These are phyloP conservation scores for Nineta flava DNA, from an alignment of 2,888 invertebrate species.

Conservation along the genomic window DNA sequence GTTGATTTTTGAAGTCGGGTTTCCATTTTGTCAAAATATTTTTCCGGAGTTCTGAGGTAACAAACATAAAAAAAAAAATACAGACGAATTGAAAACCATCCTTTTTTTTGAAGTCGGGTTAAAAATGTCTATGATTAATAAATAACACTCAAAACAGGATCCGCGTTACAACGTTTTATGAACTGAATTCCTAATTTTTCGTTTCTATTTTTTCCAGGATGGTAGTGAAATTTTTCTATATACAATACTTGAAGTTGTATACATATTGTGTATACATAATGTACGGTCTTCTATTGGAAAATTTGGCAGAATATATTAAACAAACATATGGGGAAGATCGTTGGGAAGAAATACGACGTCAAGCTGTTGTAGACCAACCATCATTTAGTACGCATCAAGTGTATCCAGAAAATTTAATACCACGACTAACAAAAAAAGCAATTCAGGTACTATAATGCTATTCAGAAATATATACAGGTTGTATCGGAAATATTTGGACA, in stretches of 20 bases:
- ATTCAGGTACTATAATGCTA: slow-evolving; percentile 45
- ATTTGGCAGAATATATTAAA: slow-evolving; percentile 83
- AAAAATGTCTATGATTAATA: no score
- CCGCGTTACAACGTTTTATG: no score
- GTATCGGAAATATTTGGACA: no score
- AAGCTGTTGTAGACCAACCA: slow-evolving; percentile 74
- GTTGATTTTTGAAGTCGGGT: no score
- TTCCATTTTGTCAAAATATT: no score
- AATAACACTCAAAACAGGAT: no score
- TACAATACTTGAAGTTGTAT: neutral
- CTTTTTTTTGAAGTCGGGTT: no score
- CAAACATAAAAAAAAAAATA: no score
- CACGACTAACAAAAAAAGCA: slow-evolving; percentile 69
- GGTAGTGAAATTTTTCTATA: no score
- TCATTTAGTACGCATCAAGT: slow-evolving; percentile 84
- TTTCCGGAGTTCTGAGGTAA: no score
- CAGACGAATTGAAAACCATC: no score
- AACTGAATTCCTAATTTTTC: no score
- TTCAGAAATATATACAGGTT: neutral
- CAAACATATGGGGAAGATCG: slow-evolving; percentile 86
- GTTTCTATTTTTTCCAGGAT: slow-evolving; percentile 9
- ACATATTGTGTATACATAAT: slow-evolving; percentile 32
- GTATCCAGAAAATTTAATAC: slow-evolving; percentile 79
- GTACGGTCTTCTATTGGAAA: slow-evolving; percentile 93
- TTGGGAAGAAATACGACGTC: slow-evolving; percentile 81